phyloP scores from a whole-genome alignment of 1,140 invertebrate species.

The Agrypnia vestita region DNA sequence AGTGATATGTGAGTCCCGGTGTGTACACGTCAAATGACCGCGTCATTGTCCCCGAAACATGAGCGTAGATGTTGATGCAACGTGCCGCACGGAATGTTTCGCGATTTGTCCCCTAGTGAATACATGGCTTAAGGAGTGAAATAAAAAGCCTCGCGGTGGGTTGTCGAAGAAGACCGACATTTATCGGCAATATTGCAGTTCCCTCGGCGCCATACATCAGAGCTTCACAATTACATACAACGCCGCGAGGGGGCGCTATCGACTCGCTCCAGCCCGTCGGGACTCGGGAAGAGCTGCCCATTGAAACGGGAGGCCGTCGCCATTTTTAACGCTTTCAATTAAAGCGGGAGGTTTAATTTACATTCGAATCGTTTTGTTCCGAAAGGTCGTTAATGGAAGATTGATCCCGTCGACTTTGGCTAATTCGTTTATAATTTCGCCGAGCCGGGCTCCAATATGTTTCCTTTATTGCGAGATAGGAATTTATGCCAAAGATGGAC shows the following conservation, averaged over 20 bases:
- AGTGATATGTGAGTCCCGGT: no score
- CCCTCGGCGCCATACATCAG: conserved; percentile 47
- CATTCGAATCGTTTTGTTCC: not conserved
- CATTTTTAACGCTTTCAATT: conserved; percentile 17
- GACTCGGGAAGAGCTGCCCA: not conserved
- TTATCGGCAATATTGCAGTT: conserved; percentile 44
- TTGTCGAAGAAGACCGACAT: conserved; percentile 24
- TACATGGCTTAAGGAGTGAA: no score
- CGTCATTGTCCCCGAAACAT: no score
- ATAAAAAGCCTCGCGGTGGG: conserved; percentile 4
- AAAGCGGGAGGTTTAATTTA: conserved; percentile 18
- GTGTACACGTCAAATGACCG: no score
- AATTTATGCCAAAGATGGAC: no score
- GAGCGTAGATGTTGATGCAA: no score
- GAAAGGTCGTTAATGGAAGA: not conserved
- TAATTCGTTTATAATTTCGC: not conserved
- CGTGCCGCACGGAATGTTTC: no score
- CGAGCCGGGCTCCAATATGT: no score
- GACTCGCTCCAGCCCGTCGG: conserved; percentile 2
- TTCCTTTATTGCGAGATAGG: no score
- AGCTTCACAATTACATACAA: conserved; percentile 35
- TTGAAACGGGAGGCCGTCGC: not conserved
- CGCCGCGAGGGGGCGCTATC: not conserved
- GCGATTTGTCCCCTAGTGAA: no score
- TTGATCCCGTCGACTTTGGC: conserved; percentile 4